phyloP scores from a whole-genome alignment of 2,797 vertebrate species.

The Linurgus olivaceus region DNA sequence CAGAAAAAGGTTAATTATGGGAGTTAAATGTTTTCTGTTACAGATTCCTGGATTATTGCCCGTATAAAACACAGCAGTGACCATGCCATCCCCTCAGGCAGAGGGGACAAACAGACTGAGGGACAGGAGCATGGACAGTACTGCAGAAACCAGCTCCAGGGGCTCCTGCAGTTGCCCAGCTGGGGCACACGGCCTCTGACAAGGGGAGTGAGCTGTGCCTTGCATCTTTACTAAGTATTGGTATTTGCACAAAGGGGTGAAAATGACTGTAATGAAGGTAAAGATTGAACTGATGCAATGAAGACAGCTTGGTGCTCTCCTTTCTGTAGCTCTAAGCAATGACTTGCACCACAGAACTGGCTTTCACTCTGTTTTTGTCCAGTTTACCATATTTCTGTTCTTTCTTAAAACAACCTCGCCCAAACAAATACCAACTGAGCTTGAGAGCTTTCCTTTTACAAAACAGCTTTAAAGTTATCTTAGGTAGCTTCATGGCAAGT shows the following conservation, averaged over 20 bases:
- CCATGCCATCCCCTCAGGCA: not conserved
- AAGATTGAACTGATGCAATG: not conserved
- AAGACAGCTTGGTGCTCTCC: not conserved
- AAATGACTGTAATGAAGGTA: not conserved
- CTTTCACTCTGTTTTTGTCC: accelerated
- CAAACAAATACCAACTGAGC: not conserved
- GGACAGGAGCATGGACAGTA: accelerated
- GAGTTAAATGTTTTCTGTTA: accelerated
- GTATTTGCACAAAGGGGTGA: not conserved
- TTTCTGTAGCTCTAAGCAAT: not conserved
- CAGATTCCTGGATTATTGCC: not conserved
- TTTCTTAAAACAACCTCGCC: not conserved
- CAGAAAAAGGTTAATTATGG: not conserved
- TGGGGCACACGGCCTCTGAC: accelerated
- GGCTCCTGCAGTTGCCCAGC: not conserved
- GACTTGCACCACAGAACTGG: not conserved
- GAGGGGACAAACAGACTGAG: too few relatives aligned
- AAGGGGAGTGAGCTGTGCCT: not conserved
- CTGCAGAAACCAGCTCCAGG: not conserved
- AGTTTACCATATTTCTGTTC: not conserved
- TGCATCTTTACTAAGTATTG: not conserved
- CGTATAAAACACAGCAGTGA: not conserved
- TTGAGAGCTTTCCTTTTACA: not conserved
- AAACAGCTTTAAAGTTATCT: not conserved
- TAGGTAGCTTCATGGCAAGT: not conserved